Evolutionary conservation across 2,797 vertebrate genomes (phyloP), one percentile per base, ranked within the genome.

Genomic region (Lutjanus campechanus): DNA sequence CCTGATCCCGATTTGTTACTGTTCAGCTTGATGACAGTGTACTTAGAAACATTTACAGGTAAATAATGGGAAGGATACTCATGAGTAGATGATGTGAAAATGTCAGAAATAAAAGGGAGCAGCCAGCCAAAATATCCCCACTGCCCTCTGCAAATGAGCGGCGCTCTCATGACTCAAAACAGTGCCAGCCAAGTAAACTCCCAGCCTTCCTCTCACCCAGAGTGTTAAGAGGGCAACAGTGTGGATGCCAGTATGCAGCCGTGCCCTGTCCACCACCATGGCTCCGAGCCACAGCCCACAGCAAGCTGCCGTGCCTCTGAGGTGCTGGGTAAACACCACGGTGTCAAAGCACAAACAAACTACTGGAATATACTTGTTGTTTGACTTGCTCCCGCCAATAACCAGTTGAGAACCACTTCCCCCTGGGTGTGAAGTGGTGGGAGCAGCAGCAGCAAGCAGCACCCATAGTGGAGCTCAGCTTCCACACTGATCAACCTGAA

Each of bases 281-380:
- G 91, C 84, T 66, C 74, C 0, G 36, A 56, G 88, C 90, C 92
- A 88, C 86, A 81, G 81, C 85, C 90, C 89, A 62, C 90, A 90
- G 87, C 77, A 41, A 50, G 78, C 81, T 76, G 85, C 85, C 75
- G 61, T 81, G 85, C 82, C 81, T 87, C 90, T 88, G 92, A 93
- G 91, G 91, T 90, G 79, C 85, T 88, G 86, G 84, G 77, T 82
- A 90, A 93, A 92, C 90, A 93, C 79, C 75, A 76, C n/a, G 61
- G 89, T 89, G 83, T 87, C 89, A 85, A 86, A 91, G 79, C 77
- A 92, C 86, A 91, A 92, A 93, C 88, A 93, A 87, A 88, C 87
- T 84, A 70, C 63, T 82, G 88, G 85, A 88, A 91, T 79, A 79
- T 71, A 69, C 75, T 79, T 70, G 78, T 82, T 90, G 86, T 86